Conservation (phyloP, 2,888 invertebrate genomes). For the Synergus itoensis region DNA sequence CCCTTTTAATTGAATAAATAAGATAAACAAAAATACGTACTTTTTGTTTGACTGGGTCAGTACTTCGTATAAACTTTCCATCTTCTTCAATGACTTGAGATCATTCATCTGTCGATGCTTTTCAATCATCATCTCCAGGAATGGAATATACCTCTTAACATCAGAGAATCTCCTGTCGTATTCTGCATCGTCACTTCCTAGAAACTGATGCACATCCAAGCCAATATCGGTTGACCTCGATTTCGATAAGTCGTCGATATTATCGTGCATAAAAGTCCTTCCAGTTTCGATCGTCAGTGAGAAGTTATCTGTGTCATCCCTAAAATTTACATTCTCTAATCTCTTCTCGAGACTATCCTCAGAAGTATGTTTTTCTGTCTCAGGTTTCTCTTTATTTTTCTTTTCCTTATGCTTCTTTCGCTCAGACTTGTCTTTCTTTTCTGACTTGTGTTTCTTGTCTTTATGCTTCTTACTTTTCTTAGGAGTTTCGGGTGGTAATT, state of each 20-base stretch:
- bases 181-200: slow-evolving; percentile 69
- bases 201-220: background rate
- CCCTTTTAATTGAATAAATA: no score
- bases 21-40: slow-evolving; percentile 73
- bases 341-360: background rate
- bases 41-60: slow-evolving; percentile 83
- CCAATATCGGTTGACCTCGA: background rate
- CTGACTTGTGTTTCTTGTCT: slow-evolving; percentile 8
- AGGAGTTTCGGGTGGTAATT: slow-evolving; percentile 18
- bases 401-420: background rate
- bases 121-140: slow-evolving; percentile 85
- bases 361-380: background rate
- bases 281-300: slow-evolving; percentile 31
- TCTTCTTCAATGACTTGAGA: slow-evolving; percentile 82
- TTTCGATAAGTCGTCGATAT: slow-evolving; percentile 23
- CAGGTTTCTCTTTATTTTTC: background rate
- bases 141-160: slow-evolving; percentile 87
- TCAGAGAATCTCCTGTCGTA: slow-evolving; percentile 83
- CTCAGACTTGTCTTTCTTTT: slow-evolving; percentile 8
- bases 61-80: slow-evolving; percentile 82
- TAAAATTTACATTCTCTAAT: slow-evolving; percentile 5
- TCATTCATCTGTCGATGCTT: slow-evolving; percentile 43
- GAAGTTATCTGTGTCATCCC: background rate
- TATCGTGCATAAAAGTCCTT: slow-evolving; percentile 15
- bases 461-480: background rate